These are phyloP conservation scores for Caenorhabditis becei DNA, from an alignment of 2,888 invertebrate species.

Conservation along the genomic window DNA sequence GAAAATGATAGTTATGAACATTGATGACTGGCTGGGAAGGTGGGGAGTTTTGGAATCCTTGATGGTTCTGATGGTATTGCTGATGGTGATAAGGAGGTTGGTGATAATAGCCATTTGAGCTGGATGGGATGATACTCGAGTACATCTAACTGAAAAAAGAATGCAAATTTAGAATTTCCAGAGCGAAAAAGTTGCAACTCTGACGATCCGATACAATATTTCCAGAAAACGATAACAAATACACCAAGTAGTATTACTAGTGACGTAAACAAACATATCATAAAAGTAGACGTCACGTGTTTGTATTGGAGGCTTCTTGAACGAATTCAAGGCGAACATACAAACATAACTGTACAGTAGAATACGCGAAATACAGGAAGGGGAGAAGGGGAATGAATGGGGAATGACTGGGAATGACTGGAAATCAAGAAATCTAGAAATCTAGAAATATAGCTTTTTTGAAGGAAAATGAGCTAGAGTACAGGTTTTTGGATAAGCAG, in stretches of 20 bases:
- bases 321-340: background rate
- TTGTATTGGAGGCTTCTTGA: slow-evolving; percentile 5
- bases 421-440: no score
- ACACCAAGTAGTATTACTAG: slow-evolving; percentile 5
- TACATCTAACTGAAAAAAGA: slow-evolving; percentile 31
- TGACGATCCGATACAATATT: no score
- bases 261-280: slow-evolving; percentile 41
- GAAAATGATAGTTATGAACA: slow-evolving; percentile 63
- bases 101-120: slow-evolving; percentile 37
- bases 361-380: no score
- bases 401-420: no score
- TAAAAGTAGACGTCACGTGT: slow-evolving; percentile 26
- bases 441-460: no score
- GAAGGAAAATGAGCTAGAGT: no score
- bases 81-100: slow-evolving; percentile 1
- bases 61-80: slow-evolving; percentile 29
- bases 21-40: slow-evolving; percentile 33
- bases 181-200: no score
- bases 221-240: background rate
- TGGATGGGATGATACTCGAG: slow-evolving; percentile 31
- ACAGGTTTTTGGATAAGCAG: no score
- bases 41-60: slow-evolving; percentile 15
- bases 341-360: background rate
- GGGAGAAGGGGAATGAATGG: no score
- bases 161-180: no score